Conservation (phyloP, 2,797 vertebrate genomes). For the Otus scops region DNA sequence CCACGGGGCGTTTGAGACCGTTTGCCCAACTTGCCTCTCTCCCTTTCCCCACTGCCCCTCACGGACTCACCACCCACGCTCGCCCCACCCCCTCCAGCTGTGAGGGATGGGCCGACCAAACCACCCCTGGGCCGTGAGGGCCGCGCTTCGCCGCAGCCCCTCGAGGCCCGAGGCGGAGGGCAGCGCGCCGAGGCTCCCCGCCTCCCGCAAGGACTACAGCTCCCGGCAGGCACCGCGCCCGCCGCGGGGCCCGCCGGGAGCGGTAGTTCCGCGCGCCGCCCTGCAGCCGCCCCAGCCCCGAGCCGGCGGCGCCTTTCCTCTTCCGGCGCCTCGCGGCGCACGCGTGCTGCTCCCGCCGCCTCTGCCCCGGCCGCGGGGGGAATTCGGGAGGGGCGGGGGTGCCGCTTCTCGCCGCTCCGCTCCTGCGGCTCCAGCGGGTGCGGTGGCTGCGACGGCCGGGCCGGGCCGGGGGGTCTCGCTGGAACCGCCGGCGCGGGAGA, state of each 20-base stretch:
- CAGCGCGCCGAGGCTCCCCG: not conserved
- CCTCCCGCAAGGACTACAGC: not conserved
- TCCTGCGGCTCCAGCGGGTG: no score
- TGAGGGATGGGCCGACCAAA: not conserved
- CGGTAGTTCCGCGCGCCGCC: not conserved
- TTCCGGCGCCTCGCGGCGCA: not conserved
- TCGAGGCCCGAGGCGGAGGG: rapidly evolving
- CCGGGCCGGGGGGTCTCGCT: no score
- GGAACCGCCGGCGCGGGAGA: no score
- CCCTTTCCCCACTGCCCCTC: not conserved
- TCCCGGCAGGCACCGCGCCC: not conserved
- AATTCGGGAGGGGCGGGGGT: no score
- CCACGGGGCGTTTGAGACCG: rapidly evolving
- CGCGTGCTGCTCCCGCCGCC: not conserved
- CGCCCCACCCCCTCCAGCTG: not conserved
- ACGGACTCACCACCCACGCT: not conserved
- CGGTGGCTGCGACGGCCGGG: not conserved
- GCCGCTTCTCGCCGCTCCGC: not conserved
- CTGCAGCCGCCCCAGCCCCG: rapidly evolving
- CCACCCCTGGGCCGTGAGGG: rapidly evolving
- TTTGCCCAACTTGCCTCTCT: not conserved
- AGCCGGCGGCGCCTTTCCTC: rapidly evolving
- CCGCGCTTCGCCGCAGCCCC: no score
- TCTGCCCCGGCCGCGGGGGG: not conserved
- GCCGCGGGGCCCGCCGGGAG: not conserved